A percentile compares a stretch with the other conserved stretches of the same genome.
Evolutionary conservation across 2,113 vertebrate species (phyloP).

Genomic region (Eclectus roratus): DNA sequence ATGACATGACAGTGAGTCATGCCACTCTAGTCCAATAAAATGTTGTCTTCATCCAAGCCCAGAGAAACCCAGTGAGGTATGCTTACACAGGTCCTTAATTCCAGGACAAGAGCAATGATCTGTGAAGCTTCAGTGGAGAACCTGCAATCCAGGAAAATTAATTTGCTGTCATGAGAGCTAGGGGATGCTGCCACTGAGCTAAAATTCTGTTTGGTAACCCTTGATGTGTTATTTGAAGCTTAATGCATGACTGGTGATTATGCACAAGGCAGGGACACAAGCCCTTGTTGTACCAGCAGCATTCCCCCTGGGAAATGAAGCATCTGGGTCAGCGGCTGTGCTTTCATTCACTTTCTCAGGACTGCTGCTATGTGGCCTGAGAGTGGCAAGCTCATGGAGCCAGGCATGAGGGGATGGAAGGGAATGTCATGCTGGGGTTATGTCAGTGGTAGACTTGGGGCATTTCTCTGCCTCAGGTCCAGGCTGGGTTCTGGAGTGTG

Average conservation of each 20-base stretch:
- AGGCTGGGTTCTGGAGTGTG: not conserved
- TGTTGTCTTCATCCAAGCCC: not conserved
- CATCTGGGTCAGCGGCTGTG: not conserved
- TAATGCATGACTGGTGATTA: not conserved
- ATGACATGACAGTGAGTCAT: not conserved
- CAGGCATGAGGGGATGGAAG: not conserved
- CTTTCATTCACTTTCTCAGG: not conserved
- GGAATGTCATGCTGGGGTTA: accelerated
- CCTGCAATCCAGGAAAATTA: not conserved
- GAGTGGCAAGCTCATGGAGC: not conserved
- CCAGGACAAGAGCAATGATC: not conserved
- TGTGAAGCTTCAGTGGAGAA: not conserved
- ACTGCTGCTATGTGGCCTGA: not conserved
- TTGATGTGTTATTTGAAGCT: not conserved
- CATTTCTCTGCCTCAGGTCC: not conserved
- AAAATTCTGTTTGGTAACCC: not conserved
- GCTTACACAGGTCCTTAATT: not conserved
- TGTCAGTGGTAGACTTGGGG: accelerated
- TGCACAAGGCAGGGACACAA: not conserved
- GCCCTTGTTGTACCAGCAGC: not conserved
- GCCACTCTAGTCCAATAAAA: not conserved
- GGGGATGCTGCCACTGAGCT: not conserved
- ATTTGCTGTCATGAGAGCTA: not conserved
- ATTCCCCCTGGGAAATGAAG: not conserved
- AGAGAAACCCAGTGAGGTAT: not conserved